Base-by-base conservation (phyloP, 1,140 invertebrate genomes). In the Lucilia cuprina region DNA sequence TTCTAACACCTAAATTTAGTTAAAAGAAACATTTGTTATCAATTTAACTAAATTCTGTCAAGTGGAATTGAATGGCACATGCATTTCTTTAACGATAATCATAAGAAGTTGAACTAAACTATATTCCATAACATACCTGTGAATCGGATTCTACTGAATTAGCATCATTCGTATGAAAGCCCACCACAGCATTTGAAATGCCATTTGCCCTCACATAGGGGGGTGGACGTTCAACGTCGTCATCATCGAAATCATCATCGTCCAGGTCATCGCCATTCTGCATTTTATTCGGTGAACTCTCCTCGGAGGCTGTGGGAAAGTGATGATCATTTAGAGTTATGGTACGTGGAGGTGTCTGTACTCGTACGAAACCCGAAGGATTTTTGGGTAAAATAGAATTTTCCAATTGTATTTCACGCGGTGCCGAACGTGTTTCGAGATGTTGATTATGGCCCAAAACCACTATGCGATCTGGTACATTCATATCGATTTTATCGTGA, bases 401-500 rank as follows among this genome's bases (percentile, higher is more conserved):
- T 88, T 97, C 97, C 88, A 97, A 92, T 86, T 94, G 93, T 41
- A 97, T 95, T 93, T 97, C 97, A 85, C 96, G 92, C 5, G 96
- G 96, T 13, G 96, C 94, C 74, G 96, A 95, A 90, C 94, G 95
- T 55, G 95, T 95, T 30, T 96, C 96, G 89, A 96, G 88, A 91
- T 96, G 95, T 89, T 96, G 95, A 87, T 97, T 96, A 90, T 97
- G 95, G 19, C 96, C 97, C 86, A 95, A 93, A 82, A 97, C 96
- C 85, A 98, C 92, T 91, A 98, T 98, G 88, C 96, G 93, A 86
- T 97, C 96, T n/a, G 97, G 97, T 41, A 98, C 96, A 88, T 95
- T 94, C 97, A 98, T 98, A 85, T 96, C 94, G 90, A 96, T 94
- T 92, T 96, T 96, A 86, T 96, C 95, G 83, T 90, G 89, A 87